These are phyloP conservation scores for Motacilla alba DNA, from an alignment of 2,113 vertebrate genomes.

Conservation along the genomic window DNA sequence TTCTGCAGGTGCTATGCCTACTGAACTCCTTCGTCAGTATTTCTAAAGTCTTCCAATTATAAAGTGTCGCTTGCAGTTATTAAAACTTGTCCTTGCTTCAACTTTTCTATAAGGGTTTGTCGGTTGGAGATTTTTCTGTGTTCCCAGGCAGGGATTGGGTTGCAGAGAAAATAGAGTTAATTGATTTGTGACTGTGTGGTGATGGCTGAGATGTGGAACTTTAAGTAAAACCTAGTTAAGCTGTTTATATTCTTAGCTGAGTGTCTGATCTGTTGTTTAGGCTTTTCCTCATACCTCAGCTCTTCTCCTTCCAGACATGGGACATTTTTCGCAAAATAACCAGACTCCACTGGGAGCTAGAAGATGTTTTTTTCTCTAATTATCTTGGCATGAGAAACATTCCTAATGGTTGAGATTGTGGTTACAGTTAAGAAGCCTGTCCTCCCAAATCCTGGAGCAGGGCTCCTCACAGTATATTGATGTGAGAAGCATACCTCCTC, in stretches of 20 bases:
- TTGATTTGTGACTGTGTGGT: background rate
- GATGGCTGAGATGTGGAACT: background rate
- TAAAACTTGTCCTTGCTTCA: background rate
- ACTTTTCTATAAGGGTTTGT: background rate
- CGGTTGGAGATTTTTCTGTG: background rate
- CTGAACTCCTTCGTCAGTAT: background rate
- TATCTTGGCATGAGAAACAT: background rate
- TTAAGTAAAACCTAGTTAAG: background rate
- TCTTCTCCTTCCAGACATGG: background rate
- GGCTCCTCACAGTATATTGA: background rate
- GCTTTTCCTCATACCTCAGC: background rate
- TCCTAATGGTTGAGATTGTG: background rate
- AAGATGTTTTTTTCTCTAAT: background rate
- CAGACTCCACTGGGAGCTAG: background rate
- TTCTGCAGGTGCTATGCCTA: background rate
- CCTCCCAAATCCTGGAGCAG: background rate
- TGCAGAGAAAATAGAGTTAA: background rate
- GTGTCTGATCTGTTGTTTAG: background rate
- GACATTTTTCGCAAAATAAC: background rate
- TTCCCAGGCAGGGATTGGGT: background rate
- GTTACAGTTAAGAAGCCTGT: background rate
- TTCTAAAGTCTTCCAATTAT: background rate
- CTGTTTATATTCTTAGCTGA: background rate
- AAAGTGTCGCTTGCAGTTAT: background rate
- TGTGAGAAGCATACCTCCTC: accelerated